Evolutionary conservation across 2,113 vertebrate species (phyloP), one percentile per base, ranked within the genome.

Genomic region (Pterocles burchelli): DNA sequence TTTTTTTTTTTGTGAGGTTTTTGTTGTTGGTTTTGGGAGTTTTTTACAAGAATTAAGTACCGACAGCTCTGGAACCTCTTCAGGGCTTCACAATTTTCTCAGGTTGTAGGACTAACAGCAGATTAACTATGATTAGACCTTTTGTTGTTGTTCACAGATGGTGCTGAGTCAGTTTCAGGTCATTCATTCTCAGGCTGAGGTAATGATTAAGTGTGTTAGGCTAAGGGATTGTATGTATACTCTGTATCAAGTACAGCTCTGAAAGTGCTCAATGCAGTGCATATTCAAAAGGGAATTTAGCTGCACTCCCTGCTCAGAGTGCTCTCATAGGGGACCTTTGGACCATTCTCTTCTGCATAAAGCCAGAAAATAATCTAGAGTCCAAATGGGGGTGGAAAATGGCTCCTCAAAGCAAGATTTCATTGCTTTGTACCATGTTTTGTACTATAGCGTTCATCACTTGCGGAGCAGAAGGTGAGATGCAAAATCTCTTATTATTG

Each of bases 381-480:
- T 19, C 11, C 54, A 17, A 4, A 6, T 22, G 0, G 9, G 11
- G 3, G 0, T 62, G 45, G 16, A 18, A 20, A 28, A 95, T 96
- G 94, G 5, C 51, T 80, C 62, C 49, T 51, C 22, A 6, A 4
- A 58, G 51, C 3, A 41, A 25, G 7, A 5, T 6, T 2, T 6
- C 68, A 22, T 26, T 70, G 75, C 63, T 92, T 17, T 66, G 24
- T 13, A 9, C 46, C 19, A 5, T 73, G 46, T 14, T 65, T 10
- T 88, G 68, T 34, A 15, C 18, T 13, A 20, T 2, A 11, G 73
- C 51, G 10, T 21, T 89, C 43, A 43, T 66, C 36, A 18, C 16
- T 59, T 26, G 22, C 2, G 26, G 63, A n/a, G 49, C 73, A n/a
- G 28, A 83, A 93, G 96, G 92, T 97, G 80, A 96, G 92, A 52